Evolutionary conservation across 2,797 vertebrate genomes (phyloP), one percentile per base, ranked within the genome.

Genomic region (Toxotes lorentzi): DNA sequence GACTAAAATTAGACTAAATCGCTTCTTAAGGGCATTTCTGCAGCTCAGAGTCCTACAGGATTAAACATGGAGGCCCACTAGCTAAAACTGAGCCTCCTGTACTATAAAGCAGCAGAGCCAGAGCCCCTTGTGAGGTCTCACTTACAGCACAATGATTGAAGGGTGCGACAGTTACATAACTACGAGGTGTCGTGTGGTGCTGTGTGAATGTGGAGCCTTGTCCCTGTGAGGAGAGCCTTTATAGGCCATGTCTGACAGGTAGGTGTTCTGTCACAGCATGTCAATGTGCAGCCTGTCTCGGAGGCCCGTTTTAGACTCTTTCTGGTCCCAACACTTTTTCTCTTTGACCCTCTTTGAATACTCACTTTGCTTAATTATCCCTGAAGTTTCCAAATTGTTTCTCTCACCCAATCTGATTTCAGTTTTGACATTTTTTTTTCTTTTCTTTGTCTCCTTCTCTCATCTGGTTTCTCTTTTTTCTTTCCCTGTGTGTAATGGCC

Each of bases 141-240:
- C 77, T 89, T 85, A 74, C 66, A 70, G 78, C 40, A 80, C 73
- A 86, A 78, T 84, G 70, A 92, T 72, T 83, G 82, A 91, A 87
- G 72, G 82, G 71, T 83, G 85, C 11, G 35, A 87, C 80, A 53
- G 88, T 92, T 93, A 79, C 41, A 72, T 81, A 92, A 91, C 77
- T 13, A 4, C 32, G 5, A 88, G 82, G 86, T 92, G 89, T 85
- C 48, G 70, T 81, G 81, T 83, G 86, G 92, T 75, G 80, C 72
- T 58, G 82, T 60, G 85, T 92, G 88, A 92, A 90, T 90, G 70
- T 83, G 76, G 83, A 65, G 84, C 86, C 81, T 91, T 93, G 90
- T 92, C 69, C 71, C 57, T 32, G 47, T 41, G 61, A 73, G 76
- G 78, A 23, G 67, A 86, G 57, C 68, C 68, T 87, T 81, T 71